phyloP scores from a whole-genome alignment of 1,140 invertebrate species.

The Zelostemma sp. region DNA sequence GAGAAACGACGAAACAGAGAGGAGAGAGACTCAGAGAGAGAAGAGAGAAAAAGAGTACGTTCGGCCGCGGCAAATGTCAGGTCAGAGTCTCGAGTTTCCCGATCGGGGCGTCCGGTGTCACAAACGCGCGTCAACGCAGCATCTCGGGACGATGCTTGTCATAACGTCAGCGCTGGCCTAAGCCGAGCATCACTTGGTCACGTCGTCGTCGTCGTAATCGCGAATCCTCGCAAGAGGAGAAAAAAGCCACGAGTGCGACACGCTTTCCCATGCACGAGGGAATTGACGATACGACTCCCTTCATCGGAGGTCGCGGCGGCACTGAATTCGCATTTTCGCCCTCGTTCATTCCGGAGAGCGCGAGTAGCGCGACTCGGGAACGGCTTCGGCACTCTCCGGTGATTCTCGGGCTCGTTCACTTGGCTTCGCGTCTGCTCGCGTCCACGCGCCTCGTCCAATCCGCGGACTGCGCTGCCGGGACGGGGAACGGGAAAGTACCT shows the following conservation, averaged over 20 bases:
- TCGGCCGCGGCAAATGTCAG: not conserved
- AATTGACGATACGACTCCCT: slow-evolving; percentile 42
- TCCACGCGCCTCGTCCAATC: slow-evolving; percentile 49
- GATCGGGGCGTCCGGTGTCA: slow-evolving; percentile 1
- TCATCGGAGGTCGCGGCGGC: slow-evolving; percentile 62
- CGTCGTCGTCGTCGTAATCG: not conserved
- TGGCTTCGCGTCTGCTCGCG: slow-evolving; percentile 20
- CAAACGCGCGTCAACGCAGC: not conserved
- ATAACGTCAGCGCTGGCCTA: slow-evolving; percentile 6
- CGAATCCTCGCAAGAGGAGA: not conserved
- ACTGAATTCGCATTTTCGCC: slow-evolving; percentile 58
- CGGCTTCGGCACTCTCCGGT: slow-evolving; percentile 39
- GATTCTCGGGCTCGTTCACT: slow-evolving; percentile 24
- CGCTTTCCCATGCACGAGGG: slow-evolving; percentile 25
- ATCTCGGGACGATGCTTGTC: not conserved
- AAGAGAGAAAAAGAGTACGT: not conserved
- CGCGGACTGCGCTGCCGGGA: slow-evolving; percentile 21
- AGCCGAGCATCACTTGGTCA: not conserved
- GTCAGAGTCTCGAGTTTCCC: not conserved
- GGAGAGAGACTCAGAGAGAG: not conserved
- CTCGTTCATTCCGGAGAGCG: slow-evolving; percentile 56
- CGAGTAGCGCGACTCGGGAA: slow-evolving; percentile 41
- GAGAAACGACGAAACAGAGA: not conserved
- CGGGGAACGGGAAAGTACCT: slow-evolving; percentile 28
- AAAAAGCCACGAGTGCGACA: slow-evolving; percentile 14